Conservation (phyloP, 2,113 vertebrate species). For the Globicephala melas region DNA sequence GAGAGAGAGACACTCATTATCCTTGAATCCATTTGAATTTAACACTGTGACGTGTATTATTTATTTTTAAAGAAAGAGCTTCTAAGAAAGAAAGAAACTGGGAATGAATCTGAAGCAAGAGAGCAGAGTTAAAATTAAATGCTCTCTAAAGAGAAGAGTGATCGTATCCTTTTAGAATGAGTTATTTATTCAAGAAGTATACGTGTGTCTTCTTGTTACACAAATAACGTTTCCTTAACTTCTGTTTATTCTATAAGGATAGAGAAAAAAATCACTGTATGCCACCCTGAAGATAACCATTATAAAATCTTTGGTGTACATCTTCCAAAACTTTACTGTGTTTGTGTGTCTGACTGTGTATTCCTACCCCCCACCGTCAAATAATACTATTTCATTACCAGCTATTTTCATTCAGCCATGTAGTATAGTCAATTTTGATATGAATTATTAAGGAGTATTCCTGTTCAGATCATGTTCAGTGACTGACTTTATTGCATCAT, state of each 20-base stretch:
- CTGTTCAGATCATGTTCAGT: background rate
- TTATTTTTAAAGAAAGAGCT: background rate
- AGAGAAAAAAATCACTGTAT: background rate
- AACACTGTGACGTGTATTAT: background rate
- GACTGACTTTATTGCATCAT: background rate
- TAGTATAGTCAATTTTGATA: background rate
- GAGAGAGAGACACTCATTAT: background rate
- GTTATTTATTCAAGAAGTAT: background rate
- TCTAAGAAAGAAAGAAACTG: background rate
- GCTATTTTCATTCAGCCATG: background rate
- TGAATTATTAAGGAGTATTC: background rate
- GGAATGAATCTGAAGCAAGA: background rate
- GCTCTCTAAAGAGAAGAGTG: background rate
- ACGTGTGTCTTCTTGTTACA: background rate
- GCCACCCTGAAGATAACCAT: no score
- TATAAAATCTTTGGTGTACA: background rate
- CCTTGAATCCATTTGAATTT: background rate
- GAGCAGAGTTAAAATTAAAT: slow-evolving; percentile 11
- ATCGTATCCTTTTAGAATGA: background rate
- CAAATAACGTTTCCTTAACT: background rate
- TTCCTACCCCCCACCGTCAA: background rate
- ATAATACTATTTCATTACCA: background rate
- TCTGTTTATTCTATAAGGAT: no score
- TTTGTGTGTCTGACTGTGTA: background rate
- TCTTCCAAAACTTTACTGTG: background rate